Evolutionary conservation across 1,140 invertebrate species (phyloP).

Genomic region (Whitmania pigra): DNA sequence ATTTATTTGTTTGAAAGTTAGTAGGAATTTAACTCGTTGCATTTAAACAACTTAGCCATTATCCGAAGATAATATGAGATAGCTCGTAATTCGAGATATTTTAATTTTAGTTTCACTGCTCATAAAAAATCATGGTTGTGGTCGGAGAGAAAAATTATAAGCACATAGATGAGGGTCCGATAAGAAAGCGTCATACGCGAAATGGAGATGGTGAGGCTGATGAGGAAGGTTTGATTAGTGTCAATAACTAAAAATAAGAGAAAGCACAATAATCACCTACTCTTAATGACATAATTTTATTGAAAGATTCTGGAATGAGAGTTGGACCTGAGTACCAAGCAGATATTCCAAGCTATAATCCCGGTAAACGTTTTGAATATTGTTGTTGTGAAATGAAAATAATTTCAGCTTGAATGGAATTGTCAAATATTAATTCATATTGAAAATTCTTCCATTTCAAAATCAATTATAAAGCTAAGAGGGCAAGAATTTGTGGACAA

Average conservation of each 20-base stretch:
- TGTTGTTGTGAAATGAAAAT: slow-evolving; percentile 11
- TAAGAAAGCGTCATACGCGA: slow-evolving; percentile 5
- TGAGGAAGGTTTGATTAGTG: neutral
- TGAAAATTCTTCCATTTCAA: neutral
- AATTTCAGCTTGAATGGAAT: too few relatives aligned
- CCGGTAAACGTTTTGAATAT: slow-evolving; percentile 43
- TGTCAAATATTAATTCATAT: neutral
- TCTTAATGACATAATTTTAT: slow-evolving; percentile 19
- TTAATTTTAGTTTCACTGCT: too few relatives aligned
- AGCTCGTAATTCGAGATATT: too few relatives aligned
- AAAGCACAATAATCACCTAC: neutral
- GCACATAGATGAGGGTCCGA: slow-evolving; percentile 19
- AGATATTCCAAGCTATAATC: slow-evolving; percentile 61
- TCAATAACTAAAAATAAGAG: too few relatives aligned
- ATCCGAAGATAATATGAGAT: too few relatives aligned
- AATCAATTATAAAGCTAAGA: neutral
- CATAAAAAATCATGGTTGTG: slow-evolving; percentile 11
- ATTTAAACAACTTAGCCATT: too few relatives aligned
- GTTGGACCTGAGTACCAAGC: slow-evolving; percentile 87
- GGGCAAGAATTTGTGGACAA: too few relatives aligned
- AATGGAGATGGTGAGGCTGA: slow-evolving; percentile 10
- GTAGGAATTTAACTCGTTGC: too few relatives aligned
- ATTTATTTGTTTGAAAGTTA: too few relatives aligned
- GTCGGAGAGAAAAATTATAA: slow-evolving; percentile 17
- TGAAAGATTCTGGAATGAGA: slow-evolving; percentile 73